Conservation (phyloP, 1,140 invertebrate genomes). For the Luehdorfia chinensis region DNA sequence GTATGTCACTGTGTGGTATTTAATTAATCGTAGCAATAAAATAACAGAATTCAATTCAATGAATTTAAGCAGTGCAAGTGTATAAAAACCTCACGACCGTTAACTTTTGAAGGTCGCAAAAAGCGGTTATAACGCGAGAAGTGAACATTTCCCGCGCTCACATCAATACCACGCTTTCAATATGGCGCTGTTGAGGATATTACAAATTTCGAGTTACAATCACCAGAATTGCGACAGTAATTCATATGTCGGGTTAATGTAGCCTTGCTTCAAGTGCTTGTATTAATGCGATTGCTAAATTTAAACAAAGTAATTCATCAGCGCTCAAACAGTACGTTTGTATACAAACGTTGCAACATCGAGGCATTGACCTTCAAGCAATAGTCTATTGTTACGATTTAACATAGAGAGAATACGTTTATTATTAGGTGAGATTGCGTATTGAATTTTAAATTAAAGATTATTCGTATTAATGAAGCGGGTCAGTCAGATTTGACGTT, state of each 20-base stretch:
- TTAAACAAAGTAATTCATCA: constrained; percentile 7
- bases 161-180: not conserved
- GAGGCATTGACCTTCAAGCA: constrained; percentile 4
- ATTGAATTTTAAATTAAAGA: not conserved
- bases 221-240: not conserved
- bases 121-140: not conserved
- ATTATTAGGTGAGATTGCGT: not conserved
- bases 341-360: constrained; percentile 1
- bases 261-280: not conserved
- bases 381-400: constrained; percentile 2
- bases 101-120: not conserved
- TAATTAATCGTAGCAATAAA: no score
- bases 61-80: no score
- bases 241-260: constrained; percentile 1
- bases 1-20: no score
- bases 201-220: constrained; percentile 3
- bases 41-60: no score
- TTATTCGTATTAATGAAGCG: not conserved
- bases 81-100: no score
- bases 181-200: constrained; percentile 5
- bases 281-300: constrained; percentile 12
- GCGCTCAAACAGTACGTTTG: not conserved
- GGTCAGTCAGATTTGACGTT: no score
- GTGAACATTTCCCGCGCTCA: constrained; percentile 4
- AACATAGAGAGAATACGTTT: not conserved